Evolutionary conservation across 2,797 vertebrate species (phyloP), one percentile per base, ranked within the genome.

Genomic region (Leptodactylus fallax): DNA sequence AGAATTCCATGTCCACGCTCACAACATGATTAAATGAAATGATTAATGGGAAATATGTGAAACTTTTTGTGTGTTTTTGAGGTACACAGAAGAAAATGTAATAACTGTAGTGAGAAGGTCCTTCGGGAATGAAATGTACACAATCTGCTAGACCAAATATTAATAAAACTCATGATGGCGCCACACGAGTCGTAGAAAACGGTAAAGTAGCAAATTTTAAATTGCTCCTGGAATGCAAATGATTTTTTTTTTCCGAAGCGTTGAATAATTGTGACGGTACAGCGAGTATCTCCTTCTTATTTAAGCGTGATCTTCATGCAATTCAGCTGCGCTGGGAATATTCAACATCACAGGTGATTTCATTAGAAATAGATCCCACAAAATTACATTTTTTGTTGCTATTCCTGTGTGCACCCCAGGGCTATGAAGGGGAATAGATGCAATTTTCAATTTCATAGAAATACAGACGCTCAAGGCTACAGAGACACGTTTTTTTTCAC

Each of bases 381-480:
- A 91, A 93, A 93, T 90, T 91, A 91, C 92, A 91, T 90, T 88
- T 91, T 91, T 81, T 90, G 89, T 91, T 87, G 87, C 83, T 88
- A 85, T 88, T 88, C 71, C 83, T 81, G 76, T 55, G 63, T 89
- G 83, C 45, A 91, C 90, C 89, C 90, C 63, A 45, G 91, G 79
- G 85, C 88, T 90, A 71, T 76, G 90, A 60, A 92, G 91, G 89
- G 91, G 87, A 91, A 89, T 90, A 91, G 87, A 89, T 86, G 84
- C 85, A 86, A 89, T 89, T 89, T 82, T 82, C 87, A 89, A 69
- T 85, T 89, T 86, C 84, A 58, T 69, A 89, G 83, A 82, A 81
- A 69, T 82, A 86, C 79, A 47, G 87, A 77, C 19, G 79, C 83
- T 82, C 61, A 67, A 25, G 81, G 83, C 84, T 82, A 78, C 16